Conservation (phyloP, 2,888 invertebrate genomes). For the Drosophila quinaria region DNA sequence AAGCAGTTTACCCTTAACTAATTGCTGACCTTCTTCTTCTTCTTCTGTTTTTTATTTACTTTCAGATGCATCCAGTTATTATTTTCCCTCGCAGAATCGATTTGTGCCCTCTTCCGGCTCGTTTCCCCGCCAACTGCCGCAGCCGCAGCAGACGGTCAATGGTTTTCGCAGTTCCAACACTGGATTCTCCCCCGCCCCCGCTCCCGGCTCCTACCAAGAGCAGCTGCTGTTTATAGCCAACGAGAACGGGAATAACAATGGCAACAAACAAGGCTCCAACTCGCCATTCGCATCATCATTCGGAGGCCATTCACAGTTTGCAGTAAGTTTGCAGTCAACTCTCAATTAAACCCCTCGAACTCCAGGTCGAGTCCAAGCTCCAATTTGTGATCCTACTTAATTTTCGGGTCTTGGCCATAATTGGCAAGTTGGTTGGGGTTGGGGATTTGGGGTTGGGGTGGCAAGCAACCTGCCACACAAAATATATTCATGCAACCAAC, state of each 20-base stretch:
- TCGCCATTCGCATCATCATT: slow-evolving; percentile 71
- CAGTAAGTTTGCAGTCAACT: slow-evolving; percentile 54
- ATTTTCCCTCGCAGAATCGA: slow-evolving; percentile 83
- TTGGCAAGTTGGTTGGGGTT: background rate
- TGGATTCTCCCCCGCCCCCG: slow-evolving; percentile 57
- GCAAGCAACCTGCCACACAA: slow-evolving; percentile 19
- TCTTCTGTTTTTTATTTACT: slow-evolving; percentile 29
- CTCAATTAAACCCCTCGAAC: slow-evolving; percentile 18
- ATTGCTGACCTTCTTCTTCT: slow-evolving; percentile 49
- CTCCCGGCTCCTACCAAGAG: slow-evolving; percentile 84
- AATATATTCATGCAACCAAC: slow-evolving; percentile 12
- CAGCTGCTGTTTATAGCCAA: slow-evolving; percentile 83
- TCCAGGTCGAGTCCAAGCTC: background rate
- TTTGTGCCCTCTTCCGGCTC: slow-evolving; percentile 84
- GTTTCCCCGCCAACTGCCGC: slow-evolving; percentile 72
- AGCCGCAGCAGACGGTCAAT: slow-evolving; percentile 47
- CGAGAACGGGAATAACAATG: slow-evolving; percentile 62
- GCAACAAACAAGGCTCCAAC: slow-evolving; percentile 51
- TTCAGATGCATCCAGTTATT: slow-evolving; percentile 84
- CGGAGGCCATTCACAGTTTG: slow-evolving; percentile 65
- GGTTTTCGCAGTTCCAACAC: slow-evolving; percentile 53
- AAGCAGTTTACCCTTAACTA: slow-evolving; percentile 44
- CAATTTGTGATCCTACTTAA: slow-evolving; percentile 28
- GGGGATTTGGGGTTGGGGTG: slow-evolving; percentile 16
- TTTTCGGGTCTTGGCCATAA: slow-evolving; percentile 41